phyloP scores from a whole-genome alignment of 2,888 invertebrate species.

The Elmis aenea region DNA sequence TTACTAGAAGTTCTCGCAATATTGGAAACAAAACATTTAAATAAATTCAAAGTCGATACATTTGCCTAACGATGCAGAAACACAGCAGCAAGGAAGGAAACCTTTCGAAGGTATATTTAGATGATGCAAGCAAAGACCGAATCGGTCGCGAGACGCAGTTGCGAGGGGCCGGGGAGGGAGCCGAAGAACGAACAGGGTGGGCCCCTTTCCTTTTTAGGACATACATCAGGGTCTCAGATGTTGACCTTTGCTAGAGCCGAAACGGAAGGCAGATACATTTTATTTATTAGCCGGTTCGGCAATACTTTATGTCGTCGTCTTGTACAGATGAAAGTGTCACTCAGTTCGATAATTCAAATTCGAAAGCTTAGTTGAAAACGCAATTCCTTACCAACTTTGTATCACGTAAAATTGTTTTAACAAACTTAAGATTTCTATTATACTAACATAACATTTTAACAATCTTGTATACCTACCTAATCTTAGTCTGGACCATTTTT shows the following conservation, averaged over 20 bases:
- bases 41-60: constrained; percentile 12
- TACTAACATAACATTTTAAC: too few species aligned
- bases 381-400: too few species aligned
- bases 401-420: too few species aligned
- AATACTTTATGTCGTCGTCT: too few species aligned
- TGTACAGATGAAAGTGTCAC: too few species aligned
- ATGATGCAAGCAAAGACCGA: constrained; percentile 15
- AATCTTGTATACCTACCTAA: too few species aligned
- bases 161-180: too few species aligned
- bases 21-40: constrained; percentile 13
- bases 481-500: too few species aligned
- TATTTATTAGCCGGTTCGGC: constrained; percentile 16
- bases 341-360: too few species aligned
- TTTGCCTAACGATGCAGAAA: constrained; percentile 17
- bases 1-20: constrained; percentile 7
- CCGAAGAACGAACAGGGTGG: too few species aligned
- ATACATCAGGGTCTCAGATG: constrained; percentile 15
- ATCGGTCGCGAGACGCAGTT: constrained; percentile 9
- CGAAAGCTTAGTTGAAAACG: too few species aligned
- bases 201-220: constrained; percentile 8
- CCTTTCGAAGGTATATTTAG: constrained; percentile 13
- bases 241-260: constrained; percentile 13
- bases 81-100: constrained; percentile 15
- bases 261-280: constrained; percentile 8
- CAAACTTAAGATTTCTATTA: too few species aligned